These are phyloP conservation scores for Hirtodrosophila duncani DNA, from an alignment of 2,888 invertebrate species.

Conservation along the genomic window DNA sequence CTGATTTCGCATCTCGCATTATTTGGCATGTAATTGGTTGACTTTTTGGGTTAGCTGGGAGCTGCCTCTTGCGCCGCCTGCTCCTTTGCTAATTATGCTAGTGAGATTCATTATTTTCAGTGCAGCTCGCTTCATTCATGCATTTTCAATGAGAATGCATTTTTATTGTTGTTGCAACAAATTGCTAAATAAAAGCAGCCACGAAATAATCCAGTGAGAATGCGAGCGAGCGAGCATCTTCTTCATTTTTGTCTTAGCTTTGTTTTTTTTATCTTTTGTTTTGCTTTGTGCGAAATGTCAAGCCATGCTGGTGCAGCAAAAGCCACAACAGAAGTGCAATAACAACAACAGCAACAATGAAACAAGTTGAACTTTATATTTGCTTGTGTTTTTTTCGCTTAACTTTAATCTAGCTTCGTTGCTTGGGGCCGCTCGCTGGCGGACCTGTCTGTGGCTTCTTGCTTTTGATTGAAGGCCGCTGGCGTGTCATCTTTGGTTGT, in stretches of 20 bases:
- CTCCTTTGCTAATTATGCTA: constrained; percentile 37
- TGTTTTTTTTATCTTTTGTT: constrained; percentile 8
- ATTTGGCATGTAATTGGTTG: constrained; percentile 11
- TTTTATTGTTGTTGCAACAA: constrained; percentile 46
- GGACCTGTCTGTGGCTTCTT: constrained; percentile 11
- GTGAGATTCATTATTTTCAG: constrained; percentile 34
- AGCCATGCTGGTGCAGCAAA: constrained; percentile 51
- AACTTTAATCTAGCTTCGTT: constrained; percentile 58
- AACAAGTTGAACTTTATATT: constrained; percentile 67
- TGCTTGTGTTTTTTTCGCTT: constrained; percentile 26
- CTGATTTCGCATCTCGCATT: constrained; percentile 18
- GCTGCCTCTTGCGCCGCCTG: constrained; percentile 11
- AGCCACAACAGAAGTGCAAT: constrained; percentile 52
- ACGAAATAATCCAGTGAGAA: constrained; percentile 30
- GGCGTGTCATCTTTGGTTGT: too few relatives aligned
- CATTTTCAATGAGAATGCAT: constrained; percentile 3
- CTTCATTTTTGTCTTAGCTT: constrained; percentile 26
- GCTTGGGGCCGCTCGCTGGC: constrained; percentile 23
- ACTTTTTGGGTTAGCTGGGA: too few relatives aligned
- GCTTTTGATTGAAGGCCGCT: constrained; percentile 55
- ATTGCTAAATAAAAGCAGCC: constrained; percentile 67
- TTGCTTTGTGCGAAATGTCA: constrained; percentile 64
- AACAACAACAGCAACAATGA: constrained; percentile 17
- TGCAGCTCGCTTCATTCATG: constrained; percentile 18
- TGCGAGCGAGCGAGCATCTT: constrained; percentile 29